A percentile compares a stretch with the other conserved stretches of the same genome.
phyloP scores from a whole-genome alignment of 2,113 vertebrate genomes.

The Spea multiplicata region DNA sequence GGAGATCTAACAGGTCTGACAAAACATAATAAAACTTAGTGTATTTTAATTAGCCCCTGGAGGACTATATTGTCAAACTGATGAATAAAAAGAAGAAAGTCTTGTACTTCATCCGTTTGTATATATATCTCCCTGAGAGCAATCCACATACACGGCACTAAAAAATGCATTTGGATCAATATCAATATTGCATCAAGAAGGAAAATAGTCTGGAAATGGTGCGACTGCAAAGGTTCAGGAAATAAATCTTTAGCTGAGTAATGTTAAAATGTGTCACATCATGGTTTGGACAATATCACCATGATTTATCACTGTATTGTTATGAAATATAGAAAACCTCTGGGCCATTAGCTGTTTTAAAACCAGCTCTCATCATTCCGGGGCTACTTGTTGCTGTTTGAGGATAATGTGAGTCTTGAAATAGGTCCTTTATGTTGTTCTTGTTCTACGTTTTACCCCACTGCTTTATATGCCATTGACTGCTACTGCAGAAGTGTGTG shows the following conservation, averaged over 20 bases:
- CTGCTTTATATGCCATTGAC: no score
- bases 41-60: slow-evolving; percentile 38
- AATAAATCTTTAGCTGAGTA: slow-evolving; percentile 38
- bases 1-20: slow-evolving; percentile 34
- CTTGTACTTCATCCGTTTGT: slow-evolving; percentile 39
- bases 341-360: neutral
- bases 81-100: slow-evolving; percentile 37
- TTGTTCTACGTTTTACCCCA: no score
- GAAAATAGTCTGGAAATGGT: slow-evolving; percentile 24
- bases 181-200: neutral
- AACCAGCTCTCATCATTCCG: no score
- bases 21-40: slow-evolving; percentile 44
- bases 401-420: no score
- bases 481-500: no score
- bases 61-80: slow-evolving; percentile 31
- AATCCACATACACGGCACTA: slow-evolving; percentile 30
- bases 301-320: neutral
- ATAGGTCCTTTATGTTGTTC: no score
- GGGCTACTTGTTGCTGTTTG: no score
- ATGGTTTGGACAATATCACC: neutral
- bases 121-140: slow-evolving; percentile 33
- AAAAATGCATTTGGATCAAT: slow-evolving; percentile 39
- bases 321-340: neutral
- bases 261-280: slow-evolving; percentile 16
- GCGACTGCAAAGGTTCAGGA: neutral